These are phyloP conservation scores for Phalloptychus januarius DNA, from an alignment of 2,797 vertebrate species.

Conservation along the genomic window DNA sequence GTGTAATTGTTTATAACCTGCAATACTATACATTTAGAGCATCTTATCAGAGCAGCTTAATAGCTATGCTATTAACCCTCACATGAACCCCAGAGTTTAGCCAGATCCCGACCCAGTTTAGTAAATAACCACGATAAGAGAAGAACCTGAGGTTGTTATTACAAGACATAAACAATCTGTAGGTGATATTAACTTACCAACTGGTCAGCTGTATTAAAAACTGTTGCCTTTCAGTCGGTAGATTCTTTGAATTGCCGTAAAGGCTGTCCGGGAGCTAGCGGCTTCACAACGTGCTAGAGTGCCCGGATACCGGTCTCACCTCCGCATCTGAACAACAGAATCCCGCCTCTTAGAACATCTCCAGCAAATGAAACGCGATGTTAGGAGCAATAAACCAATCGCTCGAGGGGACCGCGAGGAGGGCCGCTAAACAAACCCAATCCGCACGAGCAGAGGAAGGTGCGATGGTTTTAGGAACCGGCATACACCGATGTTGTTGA, in stretches of 20 bases:
- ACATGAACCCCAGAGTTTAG: conserved; percentile 30
- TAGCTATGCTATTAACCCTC: conserved; percentile 25
- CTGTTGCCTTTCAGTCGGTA: conserved; percentile 32
- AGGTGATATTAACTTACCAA: conserved; percentile 49
- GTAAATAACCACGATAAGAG: fast-evolving
- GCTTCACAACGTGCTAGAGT: conserved; percentile 71
- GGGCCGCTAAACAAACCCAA: neutral
- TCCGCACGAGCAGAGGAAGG: neutral
- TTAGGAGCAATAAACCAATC: conserved; percentile 37
- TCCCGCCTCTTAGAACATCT: conserved; percentile 5
- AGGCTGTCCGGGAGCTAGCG: conserved; percentile 33
- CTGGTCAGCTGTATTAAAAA: conserved; percentile 39
- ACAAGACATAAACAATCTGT: fast-evolving
- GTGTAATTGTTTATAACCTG: neutral
- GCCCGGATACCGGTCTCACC: conserved; percentile 63
- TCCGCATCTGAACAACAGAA: conserved; percentile 16
- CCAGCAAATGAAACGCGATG: conserved; percentile 55
- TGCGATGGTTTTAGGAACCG: neutral
- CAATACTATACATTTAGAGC: fast-evolving
- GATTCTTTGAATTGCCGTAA: conserved; percentile 36
- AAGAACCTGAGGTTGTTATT: neutral
- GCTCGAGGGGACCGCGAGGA: fast-evolving
- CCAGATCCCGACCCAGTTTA: conserved; percentile 43
- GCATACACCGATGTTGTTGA: conserved; percentile 24
- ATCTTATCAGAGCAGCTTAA: neutral